A percentile compares a stretch with the other conserved stretches of the same genome.
Conservation (phyloP, 2,113 vertebrate species). For the Xenopus borealis region DNA sequence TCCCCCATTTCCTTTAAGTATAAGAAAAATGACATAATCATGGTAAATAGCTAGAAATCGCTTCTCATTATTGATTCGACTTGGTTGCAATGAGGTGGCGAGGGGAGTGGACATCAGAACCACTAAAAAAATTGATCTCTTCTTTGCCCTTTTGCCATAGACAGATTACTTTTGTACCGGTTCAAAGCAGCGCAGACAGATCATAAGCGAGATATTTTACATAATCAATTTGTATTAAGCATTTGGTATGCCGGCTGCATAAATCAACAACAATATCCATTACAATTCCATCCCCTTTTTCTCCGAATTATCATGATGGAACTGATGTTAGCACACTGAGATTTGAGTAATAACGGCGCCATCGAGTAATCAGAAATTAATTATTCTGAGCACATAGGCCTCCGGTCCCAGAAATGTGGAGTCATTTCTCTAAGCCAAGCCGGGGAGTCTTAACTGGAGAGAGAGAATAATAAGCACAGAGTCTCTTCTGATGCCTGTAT, state of each 20-base stretch:
- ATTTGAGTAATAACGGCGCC: conserved; percentile 76
- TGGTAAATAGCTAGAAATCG: conserved; percentile 41
- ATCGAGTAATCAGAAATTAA: conserved; percentile 77
- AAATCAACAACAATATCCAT: conserved; percentile 74
- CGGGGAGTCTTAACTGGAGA: conserved; percentile 77
- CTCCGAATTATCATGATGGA: conserved; percentile 65
- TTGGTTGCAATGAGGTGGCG: conserved; percentile 48
- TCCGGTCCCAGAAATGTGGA: conserved; percentile 80
- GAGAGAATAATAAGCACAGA: conserved; percentile 96
- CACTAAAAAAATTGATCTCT: conserved; percentile 67
- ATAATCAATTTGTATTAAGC: conserved; percentile 77
- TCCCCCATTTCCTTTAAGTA: conserved; percentile 14
- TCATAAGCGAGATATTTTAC: conserved; percentile 73
- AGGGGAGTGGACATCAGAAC: conserved; percentile 52
- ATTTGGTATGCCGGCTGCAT: conserved; percentile 68
- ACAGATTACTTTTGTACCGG: conserved; percentile 60
- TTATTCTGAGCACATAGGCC: conserved; percentile 86
- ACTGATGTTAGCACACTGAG: conserved; percentile 70
- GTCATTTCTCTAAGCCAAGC: conserved; percentile 83
- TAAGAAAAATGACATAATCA: conserved; percentile 38
- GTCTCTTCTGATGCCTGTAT: conserved; percentile 91
- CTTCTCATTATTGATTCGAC: conserved; percentile 38
- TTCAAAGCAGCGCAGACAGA: conserved; percentile 56
- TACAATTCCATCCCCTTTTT: conserved; percentile 63
- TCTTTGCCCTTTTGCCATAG: conserved; percentile 74